These are phyloP conservation scores for Pollenia griseotomentosa DNA, from an alignment of 2,888 invertebrate genomes.

Conservation along the genomic window DNA sequence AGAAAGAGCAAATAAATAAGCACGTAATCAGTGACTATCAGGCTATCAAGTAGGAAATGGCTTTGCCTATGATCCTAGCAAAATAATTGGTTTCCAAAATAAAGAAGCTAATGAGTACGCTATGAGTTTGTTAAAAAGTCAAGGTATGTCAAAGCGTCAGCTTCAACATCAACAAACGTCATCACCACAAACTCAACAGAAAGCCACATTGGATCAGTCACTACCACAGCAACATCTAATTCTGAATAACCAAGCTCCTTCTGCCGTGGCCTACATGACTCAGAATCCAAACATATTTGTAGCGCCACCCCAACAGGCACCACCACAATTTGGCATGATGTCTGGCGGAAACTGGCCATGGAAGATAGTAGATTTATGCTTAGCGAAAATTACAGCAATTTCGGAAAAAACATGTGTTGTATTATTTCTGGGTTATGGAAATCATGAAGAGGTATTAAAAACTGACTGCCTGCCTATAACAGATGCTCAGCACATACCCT, in stretches of 20 bases:
- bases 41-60: slow-evolving; percentile 79
- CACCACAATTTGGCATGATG: slow-evolving; percentile 86
- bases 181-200: slow-evolving; percentile 54
- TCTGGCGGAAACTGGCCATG: slow-evolving; percentile 85
- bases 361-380: slow-evolving; percentile 92
- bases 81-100: slow-evolving; percentile 84
- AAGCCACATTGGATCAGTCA: slow-evolving; percentile 43
- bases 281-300: slow-evolving; percentile 70
- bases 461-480: too few relatives aligned
- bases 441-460: slow-evolving; percentile 95
- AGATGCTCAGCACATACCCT: slow-evolving; percentile 80
- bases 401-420: slow-evolving; percentile 94
- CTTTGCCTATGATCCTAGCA: slow-evolving; percentile 83
- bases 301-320: slow-evolving; percentile 53
- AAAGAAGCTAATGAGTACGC: slow-evolving; percentile 84
- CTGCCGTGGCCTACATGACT: slow-evolving; percentile 54
- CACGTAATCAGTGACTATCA: slow-evolving; percentile 34
- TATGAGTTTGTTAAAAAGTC: slow-evolving; percentile 83
- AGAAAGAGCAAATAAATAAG: slow-evolving; percentile 39
- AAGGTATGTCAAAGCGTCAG: slow-evolving; percentile 77
- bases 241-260: slow-evolving; percentile 53
- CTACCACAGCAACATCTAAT: slow-evolving; percentile 46
- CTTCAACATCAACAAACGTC: slow-evolving; percentile 58
- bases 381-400: slow-evolving; percentile 92
- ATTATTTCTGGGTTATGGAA: slow-evolving; percentile 94